Evolutionary conservation across 64 coral and sea anemone species (phyloP).

Genomic region (Astreopora myriophthalma): DNA sequence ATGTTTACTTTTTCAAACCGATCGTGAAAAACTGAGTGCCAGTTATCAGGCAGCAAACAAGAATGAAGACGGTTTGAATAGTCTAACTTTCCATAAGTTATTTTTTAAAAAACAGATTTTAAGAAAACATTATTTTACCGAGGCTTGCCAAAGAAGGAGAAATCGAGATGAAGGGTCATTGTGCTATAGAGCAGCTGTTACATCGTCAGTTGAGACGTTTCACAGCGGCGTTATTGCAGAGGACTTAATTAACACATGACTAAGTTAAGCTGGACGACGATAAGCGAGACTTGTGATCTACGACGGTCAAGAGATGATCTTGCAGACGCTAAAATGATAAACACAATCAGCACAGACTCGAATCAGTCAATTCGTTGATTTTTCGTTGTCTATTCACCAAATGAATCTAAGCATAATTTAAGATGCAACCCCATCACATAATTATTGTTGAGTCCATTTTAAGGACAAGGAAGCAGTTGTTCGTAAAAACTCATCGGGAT

Average conservation of each 20-base stretch:
- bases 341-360: background rate
- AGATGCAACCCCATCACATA: too few species aligned
- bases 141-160: background rate
- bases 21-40: background rate
- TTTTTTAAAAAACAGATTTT: background rate
- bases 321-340: conserved; percentile 83
- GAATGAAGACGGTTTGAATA: background rate
- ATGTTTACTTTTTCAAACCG: background rate
- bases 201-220: background rate
- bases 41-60: too few species aligned
- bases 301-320: conserved; percentile 89
- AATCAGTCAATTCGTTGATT: background rate
- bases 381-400: background rate
- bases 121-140: background rate
- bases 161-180: background rate
- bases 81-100: too few species aligned
- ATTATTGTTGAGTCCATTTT: background rate
- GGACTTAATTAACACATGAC: too few species aligned
- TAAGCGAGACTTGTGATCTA: conserved; percentile 88
- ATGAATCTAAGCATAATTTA: too few species aligned
- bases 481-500: background rate
- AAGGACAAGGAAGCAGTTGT: background rate
- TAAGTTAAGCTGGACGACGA: conserved; percentile 29
- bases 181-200: background rate
- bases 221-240: too few species aligned